A percentile compares a stretch with the other conserved stretches of the same genome.
These are phyloP conservation scores for Drosophila colorata DNA, from an alignment of 2,888 invertebrate species.

Conservation along the genomic window DNA sequence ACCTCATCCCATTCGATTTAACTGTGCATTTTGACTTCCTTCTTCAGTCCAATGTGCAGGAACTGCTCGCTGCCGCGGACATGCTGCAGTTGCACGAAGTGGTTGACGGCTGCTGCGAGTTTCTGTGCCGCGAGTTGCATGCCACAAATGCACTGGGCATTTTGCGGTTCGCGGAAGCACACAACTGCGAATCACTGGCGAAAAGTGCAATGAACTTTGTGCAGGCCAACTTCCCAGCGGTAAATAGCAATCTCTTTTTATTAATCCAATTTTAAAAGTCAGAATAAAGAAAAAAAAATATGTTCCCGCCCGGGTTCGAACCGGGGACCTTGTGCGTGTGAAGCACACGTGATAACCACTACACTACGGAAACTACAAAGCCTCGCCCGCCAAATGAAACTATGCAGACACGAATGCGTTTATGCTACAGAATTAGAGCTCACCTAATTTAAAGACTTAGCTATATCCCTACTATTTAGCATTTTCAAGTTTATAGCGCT, in stretches of 20 bases:
- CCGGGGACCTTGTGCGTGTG: constrained; percentile 84
- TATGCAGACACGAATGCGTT: not conserved
- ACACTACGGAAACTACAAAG: constrained; percentile 80
- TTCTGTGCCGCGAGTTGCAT: constrained; percentile 93
- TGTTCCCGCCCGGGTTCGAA: constrained; percentile 38
- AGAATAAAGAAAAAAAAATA: constrained; percentile 5
- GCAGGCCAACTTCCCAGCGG: constrained; percentile 92
- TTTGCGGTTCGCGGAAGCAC: constrained; percentile 95
- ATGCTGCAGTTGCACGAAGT: constrained; percentile 95
- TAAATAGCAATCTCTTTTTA: constrained; percentile 86
- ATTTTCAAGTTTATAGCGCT: too few relatives aligned
- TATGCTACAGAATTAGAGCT: too few relatives aligned
- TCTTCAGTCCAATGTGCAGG: constrained; percentile 91
- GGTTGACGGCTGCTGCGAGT: constrained; percentile 93
- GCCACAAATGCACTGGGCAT: constrained; percentile 95
- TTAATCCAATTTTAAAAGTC: constrained; percentile 8
- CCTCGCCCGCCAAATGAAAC: not conserved
- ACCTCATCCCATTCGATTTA: not conserved
- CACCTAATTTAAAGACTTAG: too few relatives aligned
- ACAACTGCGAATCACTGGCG: constrained; percentile 92
- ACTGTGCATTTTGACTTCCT: too few relatives aligned
- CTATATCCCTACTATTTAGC: too few relatives aligned
- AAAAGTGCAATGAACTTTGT: constrained; percentile 93
- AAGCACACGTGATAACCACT: constrained; percentile 84
- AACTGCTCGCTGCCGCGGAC: constrained; percentile 94